Evolutionary conservation across 2,888 invertebrate genomes (phyloP).

Genomic region (Poecilobothrus nobilitatus): DNA sequence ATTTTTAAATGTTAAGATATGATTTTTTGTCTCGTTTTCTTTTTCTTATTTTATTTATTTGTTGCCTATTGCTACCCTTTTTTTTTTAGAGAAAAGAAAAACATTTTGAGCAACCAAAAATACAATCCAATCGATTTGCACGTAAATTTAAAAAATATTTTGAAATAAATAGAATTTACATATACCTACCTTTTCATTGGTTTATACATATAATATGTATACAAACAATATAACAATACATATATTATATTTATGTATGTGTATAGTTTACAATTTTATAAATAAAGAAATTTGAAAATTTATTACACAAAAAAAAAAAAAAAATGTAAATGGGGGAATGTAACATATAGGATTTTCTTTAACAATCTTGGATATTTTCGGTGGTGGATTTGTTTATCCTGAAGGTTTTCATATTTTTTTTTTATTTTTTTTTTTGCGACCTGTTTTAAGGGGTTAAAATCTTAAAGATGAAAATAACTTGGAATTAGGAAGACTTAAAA

Average conservation of each 20-base stretch:
- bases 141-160: conserved; percentile 3
- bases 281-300: conserved; percentile 4
- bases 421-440: no score
- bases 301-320: neutral
- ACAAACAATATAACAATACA: neutral
- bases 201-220: neutral
- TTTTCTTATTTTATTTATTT: neutral
- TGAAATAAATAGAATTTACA: neutral
- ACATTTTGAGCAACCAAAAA: neutral
- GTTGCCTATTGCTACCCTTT: no score
- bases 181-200: neutral
- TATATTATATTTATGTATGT: no score
- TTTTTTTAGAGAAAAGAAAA: no score
- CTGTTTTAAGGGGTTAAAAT: neutral
- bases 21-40: neutral
- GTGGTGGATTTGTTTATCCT: neutral
- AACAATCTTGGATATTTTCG: neutral
- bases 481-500: no score
- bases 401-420: neutral
- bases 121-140: neutral
- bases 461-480: neutral
- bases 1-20: neutral
- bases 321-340: neutral
- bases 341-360: neutral
- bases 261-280: neutral